Evolutionary conservation across 2,113 vertebrate genomes (phyloP).

Genomic region (Oreocharis arfaki): DNA sequence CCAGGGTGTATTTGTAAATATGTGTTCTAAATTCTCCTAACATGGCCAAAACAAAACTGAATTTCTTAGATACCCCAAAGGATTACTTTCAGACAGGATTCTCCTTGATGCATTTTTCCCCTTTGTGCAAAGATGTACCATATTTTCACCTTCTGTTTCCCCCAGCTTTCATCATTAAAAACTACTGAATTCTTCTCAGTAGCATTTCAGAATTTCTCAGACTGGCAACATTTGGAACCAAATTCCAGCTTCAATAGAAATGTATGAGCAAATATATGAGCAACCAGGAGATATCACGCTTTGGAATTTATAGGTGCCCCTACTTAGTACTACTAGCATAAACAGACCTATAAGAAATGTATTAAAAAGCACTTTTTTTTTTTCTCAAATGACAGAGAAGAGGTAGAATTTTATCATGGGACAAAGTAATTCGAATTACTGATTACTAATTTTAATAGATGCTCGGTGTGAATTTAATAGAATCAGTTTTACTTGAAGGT

Average conservation of each 20-base stretch:
- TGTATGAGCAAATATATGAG: not conserved
- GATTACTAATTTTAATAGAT: not conserved
- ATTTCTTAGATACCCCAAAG: not conserved
- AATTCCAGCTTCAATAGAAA: not conserved
- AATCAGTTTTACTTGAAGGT: not conserved
- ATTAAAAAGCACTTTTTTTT: not conserved
- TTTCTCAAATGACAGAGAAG: not conserved
- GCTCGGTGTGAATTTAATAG: not conserved
- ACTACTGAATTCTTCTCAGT: not conserved
- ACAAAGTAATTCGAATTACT: not conserved
- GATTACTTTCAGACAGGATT: not conserved
- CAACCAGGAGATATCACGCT: not conserved
- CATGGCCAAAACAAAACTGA: not conserved
- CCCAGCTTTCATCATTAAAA: not conserved
- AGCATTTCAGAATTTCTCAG: not conserved
- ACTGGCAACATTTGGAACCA: not conserved
- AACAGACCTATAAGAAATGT: not conserved
- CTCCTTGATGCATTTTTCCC: not conserved
- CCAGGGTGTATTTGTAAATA: not conserved
- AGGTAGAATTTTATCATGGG: not conserved
- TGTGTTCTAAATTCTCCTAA: not conserved
- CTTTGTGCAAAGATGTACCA: not conserved
- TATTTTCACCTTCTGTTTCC: not conserved
- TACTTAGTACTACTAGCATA: not conserved
- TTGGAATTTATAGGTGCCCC: not conserved